Evolutionary conservation across 2,113 vertebrate genomes (phyloP), one percentile per base, ranked within the genome.

Genomic region (Acrocephalus kingi): DNA sequence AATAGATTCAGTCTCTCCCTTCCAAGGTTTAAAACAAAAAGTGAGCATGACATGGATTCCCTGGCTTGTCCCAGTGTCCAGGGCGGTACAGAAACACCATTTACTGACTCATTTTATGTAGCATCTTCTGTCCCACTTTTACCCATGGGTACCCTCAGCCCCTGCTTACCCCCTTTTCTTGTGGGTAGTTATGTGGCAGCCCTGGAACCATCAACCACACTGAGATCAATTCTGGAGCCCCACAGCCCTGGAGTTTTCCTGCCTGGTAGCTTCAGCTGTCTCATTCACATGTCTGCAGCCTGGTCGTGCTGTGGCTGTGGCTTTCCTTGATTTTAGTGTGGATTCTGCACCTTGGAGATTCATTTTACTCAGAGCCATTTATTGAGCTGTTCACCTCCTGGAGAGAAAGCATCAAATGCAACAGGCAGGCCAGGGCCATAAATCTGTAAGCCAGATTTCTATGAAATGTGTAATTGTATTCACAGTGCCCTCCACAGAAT

Each of bases 121-220:
- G 46, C 19, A 16, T 55, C 33, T 76, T 68, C 56, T 13, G 9
- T 21, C 12, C 30, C 8, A 7, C 35, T 86, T 77, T 41, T 37
- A 55, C 13, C 27, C 39, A 4, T 4, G 7, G 37, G 6, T 77
- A 23, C 43, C 27, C 11, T 73, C 55, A 58, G 8, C 33, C 52
- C 51, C 35, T 52, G 24, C 39, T 20, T 46, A 35, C 37, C 39
- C 16, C 9, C 1, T 3, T 72, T 85, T 63, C n/a, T 55, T 67
- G 5, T 43, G 74, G 28, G 35, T 18, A 10, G 33, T 75, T 72
- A 15, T 3, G 14, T 79, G 39, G 21, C 59, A 67, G 64, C 35
- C 37, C 28, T 2, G 1, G 51, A 61, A 21, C 35, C 22, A 35
- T 49, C 2, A 9, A 7, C n/a, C 1, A 2, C 1, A 4, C n/a